Evolutionary conservation across 2,888 invertebrate genomes (phyloP), one percentile per base, ranked within the genome.

Genomic region (Ligdia adustata): DNA sequence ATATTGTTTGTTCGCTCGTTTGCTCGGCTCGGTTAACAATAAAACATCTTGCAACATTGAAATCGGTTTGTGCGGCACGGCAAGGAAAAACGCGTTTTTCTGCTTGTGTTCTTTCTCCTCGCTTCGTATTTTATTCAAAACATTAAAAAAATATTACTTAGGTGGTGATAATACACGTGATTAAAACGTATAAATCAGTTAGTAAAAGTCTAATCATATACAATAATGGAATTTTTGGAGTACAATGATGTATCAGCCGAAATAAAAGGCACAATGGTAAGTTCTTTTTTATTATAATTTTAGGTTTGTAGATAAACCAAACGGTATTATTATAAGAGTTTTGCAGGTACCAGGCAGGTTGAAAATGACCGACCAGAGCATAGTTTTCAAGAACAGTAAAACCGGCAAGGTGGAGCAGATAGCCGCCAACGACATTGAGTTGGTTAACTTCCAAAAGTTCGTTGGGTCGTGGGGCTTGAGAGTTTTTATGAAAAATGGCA

Each of bases 351-450:
- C 96, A 4, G 99, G 99, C 0, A 93, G 97, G 50, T 82, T 99
- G 20, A 98, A 98, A 82, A 92, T 99, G 80, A 97, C 97, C 0
- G 97, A 98, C 57, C 95, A 96, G 71, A 94, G 93, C 64, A 94
- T 99, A 20, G 92, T 96, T 33, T 99, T 98, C 78, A 99, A 99
- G 80, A 99, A 98, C 81, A 95, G 93, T 57, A 98, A 97, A 86
- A 99, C 99, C 0, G 99, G 99, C 1, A 98, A 98, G 85, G 96
- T 98, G 0, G 98, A 98, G 73, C 97, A 97, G 74, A 94, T 99
- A 56, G 91, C 93, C 20, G 92, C 95, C 0, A 89, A 92, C 33
- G 99, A 99, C 61, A 95, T 99, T 68, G 98, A 98, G 40, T 86
- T 95, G 44, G 96, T 97, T 0, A 96, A 97, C 77, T 99, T 98